These are phyloP conservation scores for Stegodyphus dumicola DNA, from an alignment of 1,140 invertebrate genomes.

Conservation along the genomic window DNA sequence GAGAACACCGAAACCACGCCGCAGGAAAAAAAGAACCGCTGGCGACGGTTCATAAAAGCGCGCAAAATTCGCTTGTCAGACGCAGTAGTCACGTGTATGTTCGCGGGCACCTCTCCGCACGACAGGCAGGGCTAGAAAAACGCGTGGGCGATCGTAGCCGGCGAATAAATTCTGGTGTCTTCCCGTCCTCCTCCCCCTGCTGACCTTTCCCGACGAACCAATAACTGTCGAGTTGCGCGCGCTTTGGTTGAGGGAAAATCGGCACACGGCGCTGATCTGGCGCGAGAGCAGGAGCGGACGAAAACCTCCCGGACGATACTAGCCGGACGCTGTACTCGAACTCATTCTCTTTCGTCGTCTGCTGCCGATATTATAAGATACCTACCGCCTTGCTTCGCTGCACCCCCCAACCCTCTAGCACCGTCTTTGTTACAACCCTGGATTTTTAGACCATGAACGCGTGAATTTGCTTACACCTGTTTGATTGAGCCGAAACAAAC, in stretches of 20 bases:
- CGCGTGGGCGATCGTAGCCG: slow-evolving; percentile 42
- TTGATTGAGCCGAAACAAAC: background rate
- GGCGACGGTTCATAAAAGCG: background rate
- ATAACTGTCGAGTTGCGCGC: slow-evolving; percentile 46
- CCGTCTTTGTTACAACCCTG: background rate
- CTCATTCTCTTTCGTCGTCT: background rate
- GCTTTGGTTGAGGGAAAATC: slow-evolving; percentile 17
- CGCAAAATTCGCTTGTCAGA: background rate
- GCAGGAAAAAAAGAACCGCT: background rate
- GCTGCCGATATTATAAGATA: background rate
- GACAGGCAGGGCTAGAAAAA: slow-evolving; percentile 22
- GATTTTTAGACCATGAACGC: background rate
- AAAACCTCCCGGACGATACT: slow-evolving; percentile 36
- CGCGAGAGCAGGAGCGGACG: slow-evolving; percentile 40
- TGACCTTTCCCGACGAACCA: slow-evolving; percentile 50
- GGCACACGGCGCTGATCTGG: slow-evolving; percentile 51
- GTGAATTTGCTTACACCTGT: background rate
- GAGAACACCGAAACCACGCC: no score
- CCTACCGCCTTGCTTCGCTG: background rate
- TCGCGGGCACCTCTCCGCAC: background rate
- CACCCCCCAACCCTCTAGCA: background rate
- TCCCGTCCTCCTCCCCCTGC: background rate
- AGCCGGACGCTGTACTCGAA: slow-evolving; percentile 7
- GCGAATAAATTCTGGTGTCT: slow-evolving; percentile 37
- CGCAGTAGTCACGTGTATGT: background rate